Evolutionary conservation across 1,140 invertebrate species (phyloP), one percentile per base, ranked within the genome.

Genomic region (Gryon sp.): DNA sequence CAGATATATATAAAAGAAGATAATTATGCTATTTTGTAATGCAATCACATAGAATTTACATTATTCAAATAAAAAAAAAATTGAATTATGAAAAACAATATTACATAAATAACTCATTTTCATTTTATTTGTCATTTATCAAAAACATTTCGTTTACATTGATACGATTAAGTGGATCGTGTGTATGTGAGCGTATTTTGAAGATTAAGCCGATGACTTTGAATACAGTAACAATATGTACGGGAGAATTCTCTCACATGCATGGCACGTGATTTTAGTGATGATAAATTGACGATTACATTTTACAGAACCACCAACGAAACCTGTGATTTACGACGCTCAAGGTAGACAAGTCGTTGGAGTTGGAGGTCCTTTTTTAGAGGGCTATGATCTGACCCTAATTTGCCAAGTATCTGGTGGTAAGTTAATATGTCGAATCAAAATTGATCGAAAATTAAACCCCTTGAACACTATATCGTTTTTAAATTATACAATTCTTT

Each of bases 341-440:
- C 92, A 95, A 86, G 95, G 95, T 41, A 91, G 92, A 80, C 92
- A 95, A 84, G 92, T 96, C 50, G 90, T 91, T 41, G 92, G 92
- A 34, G 87, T 93, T 12, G 94, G 94, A 1, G 95, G 95, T 30
- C 95, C 95, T 16, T 96, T 95, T 86, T 90, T 94, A 62, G 95
- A 96, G 89, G 95, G 94, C 36, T 93, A 94, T 79, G 92, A 93
- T 80, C 89, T 96, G 4, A 91, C 93, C 63, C 90, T 97, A 15
- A 93, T 93, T 65, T 97, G 95, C 86, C 93, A 95, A 88, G 95
- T 95, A 45, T 91, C 91, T 78, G 95, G 95, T 86, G 95, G 95
- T 96, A 90, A 92, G 90, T 90, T 70, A 76, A 69, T 43, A 48
- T 77, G 63, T 70, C 60, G 72, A 77, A 74, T 76, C 73, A 70